Percentiles rank a stretch among this genome's conserved stretches.
Conservation (phyloP, 2,888 invertebrate species). For the Thalpophila matura region DNA sequence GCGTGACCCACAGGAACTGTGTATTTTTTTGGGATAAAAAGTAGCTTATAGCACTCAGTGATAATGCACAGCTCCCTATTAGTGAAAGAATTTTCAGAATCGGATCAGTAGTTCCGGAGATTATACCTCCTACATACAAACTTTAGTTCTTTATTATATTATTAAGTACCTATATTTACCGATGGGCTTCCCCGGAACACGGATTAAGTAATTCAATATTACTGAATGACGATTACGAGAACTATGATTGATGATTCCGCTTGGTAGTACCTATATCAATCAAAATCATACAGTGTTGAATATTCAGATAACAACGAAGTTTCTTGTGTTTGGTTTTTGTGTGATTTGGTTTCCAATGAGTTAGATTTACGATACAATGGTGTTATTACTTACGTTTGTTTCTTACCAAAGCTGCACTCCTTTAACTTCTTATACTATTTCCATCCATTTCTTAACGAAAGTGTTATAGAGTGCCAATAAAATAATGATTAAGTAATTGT, state of each 20-base stretch:
- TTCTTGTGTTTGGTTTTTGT: neutral
- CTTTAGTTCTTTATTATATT: neutral
- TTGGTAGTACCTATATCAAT: neutral
- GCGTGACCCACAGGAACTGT: too few species aligned
- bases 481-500: too few species aligned
- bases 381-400: neutral
- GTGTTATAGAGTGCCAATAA: too few species aligned
- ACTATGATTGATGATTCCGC: neutral
- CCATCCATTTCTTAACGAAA: too few species aligned
- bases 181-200: neutral
- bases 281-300: neutral
- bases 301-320: slow-evolving; percentile 2
- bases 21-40: too few species aligned
- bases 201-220: neutral
- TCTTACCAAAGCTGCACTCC: neutral
- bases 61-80: too few species aligned
- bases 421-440: too few species aligned
- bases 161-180: too few species aligned
- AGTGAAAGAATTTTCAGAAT: too few species aligned
- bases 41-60: too few species aligned
- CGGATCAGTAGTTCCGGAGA: too few species aligned
- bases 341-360: slow-evolving; percentile 7
- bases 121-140: too few species aligned
- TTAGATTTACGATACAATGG: neutral
- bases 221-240: neutral